Base-by-base conservation (phyloP, 2,113 vertebrate species). In the Pogona vitticeps region DNA sequence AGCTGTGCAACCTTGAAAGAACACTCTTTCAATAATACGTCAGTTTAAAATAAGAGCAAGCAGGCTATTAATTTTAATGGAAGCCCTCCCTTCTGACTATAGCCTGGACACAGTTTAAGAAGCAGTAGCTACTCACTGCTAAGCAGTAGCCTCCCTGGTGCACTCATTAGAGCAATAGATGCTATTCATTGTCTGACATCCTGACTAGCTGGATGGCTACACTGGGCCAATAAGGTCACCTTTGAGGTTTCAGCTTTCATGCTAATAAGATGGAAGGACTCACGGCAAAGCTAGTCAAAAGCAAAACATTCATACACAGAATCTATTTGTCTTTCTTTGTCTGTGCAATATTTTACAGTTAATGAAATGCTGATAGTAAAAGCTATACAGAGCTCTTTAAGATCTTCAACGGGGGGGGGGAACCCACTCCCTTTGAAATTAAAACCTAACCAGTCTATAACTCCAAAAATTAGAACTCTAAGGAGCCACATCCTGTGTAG, bases 1-100 rank as follows among this genome's bases (percentile, higher is more conserved):
- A 95, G 91, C 95, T 96, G 93, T 89, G 82, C 91, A 96, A 95
- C 92, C 93, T 95, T 96, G 95, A 95, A 93, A 94, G 91, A 95
- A 89, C 82, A 91, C 85, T 33, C 90, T 94, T 96, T 95, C 92
- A 95, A 86, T 94, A 96, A 92, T 87, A 91, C 83, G 88, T 85
- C 91, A 84, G 91, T 86, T 93, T 92, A 91, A 83, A 82, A 46
- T 86, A 92, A 91, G 82, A 88, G 79, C 20, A 91, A 88, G 86
- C 21, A 93, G 84, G 85, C 87, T 94, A 92, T 96, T 95, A 94
- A 96, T 96, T 95, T 96, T 95, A 91, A 88, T 91, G 85, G 91
- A 90, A 96, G 13, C 5, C 31, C 59, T 95, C 82, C 85, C 87
- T 95, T 89, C 88, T 95, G 85, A 90, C 84, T 88, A 10, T 3